A percentile compares a stretch with the other conserved stretches of the same genome.
Evolutionary conservation across 35 echinoderm and acorn worm species (phyloP).

Genomic region (Strongylocentrotus purpuratus): DNA sequence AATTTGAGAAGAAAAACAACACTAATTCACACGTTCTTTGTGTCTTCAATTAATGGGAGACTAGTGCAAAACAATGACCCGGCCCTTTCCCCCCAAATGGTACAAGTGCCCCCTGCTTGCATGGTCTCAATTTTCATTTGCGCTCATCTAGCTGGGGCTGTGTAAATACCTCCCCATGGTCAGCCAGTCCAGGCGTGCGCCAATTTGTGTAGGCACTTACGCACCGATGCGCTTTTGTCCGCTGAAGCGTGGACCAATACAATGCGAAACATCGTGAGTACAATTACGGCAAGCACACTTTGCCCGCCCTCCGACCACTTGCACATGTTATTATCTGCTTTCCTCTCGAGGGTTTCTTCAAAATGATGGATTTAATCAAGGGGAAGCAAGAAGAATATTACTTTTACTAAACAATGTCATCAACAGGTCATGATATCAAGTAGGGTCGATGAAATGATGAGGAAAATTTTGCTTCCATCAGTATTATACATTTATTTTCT

Average conservation of each 20-base stretch:
- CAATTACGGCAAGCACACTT: constrained; percentile 26
- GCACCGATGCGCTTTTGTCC: constrained; percentile 6
- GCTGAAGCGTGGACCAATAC: background rate
- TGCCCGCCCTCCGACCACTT: constrained; percentile 6
- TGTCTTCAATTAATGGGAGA: background rate
- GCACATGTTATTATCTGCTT: constrained; percentile 27
- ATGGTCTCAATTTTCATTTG: constrained; percentile 36
- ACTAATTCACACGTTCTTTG: background rate
- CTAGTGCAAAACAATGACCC: background rate
- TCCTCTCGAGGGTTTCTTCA: background rate
- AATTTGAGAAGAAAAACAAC: background rate
- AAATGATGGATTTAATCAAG: constrained; percentile 27
- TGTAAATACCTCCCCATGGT: constrained; percentile 36
- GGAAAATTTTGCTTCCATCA: background rate
- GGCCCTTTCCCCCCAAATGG: background rate
- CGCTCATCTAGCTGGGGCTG: constrained; percentile 21
- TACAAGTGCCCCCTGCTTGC: constrained; percentile 23
- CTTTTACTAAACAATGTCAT: background rate
- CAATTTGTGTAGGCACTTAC: background rate
- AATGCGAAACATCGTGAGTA: constrained; percentile 9
- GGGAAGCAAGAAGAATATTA: background rate
- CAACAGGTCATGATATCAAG: background rate
- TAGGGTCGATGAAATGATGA: background rate
- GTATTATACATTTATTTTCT: background rate
- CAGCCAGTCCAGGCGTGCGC: background rate